Evolutionary conservation across 2,113 vertebrate genomes (phyloP).

Genomic region (cattle (Bos taurus)): ARS-UCD2.0 NC_037349.1:52491001-52491500

Average conservation of each 20-base stretch:
- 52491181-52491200: not conserved
- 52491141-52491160: not conserved
- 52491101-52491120: not conserved
- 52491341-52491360: not conserved
- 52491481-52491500: not conserved
- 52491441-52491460: not conserved
- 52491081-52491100: not conserved
- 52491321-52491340: not conserved
- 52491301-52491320: not conserved
- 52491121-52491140: not conserved
- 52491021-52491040: not conserved
- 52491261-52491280: not conserved
- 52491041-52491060: not conserved
- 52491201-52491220: not conserved
- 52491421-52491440: not conserved
- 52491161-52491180: not conserved
- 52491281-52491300: slow-evolving; percentile 8
- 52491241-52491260: not conserved
- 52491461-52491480: not conserved
- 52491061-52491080: not conserved
- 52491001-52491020: not conserved
- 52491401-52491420: not conserved
- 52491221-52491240: not conserved
- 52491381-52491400: not conserved
- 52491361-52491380: not conserved